Evolutionary conservation across 2,113 vertebrate genomes (phyloP), one percentile per base, ranked within the genome.

Genomic region (Cyanoderma ruficeps): DNA sequence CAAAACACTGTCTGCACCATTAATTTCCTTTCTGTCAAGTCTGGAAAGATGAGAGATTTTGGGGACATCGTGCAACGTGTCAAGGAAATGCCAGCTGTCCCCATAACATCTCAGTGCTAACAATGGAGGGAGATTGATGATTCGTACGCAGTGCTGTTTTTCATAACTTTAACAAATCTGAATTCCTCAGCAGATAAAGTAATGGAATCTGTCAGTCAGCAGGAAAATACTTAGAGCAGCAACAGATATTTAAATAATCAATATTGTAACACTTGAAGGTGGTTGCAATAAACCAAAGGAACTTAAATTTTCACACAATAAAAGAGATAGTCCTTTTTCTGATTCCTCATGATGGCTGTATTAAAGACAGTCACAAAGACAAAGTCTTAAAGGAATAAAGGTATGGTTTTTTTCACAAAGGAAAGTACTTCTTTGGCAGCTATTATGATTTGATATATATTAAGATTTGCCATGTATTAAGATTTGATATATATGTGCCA

Each of bases 171-270:
- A 95, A 93, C 93, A 83, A 95, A 96, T 97, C 96, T 94, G 95
- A 97, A 96, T 98, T 97, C 96, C 94, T 96, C 89, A 91, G 93
- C 95, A 95, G 96, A 97, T 97, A 95, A 97, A 97, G 94, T 98
- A 98, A 98, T 98, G 95, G 97, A 95, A 98, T 96, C 97, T 98
- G 97, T 97, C 98, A 94, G 81, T 98, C 97, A 97, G 68, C 30
- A 79, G 14, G 61, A 95, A 93, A 95, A 96, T 92, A 93, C 67
- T 84, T 60, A 65, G 82, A 95, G 42, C 46, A 69, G 53, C 53
- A 87, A 65, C n/a, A 87, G 61, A 94, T 97, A 92, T 94, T 96
- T 93, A 97, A 96, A 96, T 96, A 94, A 97, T 97, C 96, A 80
- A 96, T 97, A 95, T 21, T 87, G 46, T 74, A 94, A 49, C 79